Percentiles rank a stretch among this genome's conserved stretches.
Conservation (phyloP, 53 echinoderm and acorn worm genomes). For the Echinometra lucunter region DNA sequence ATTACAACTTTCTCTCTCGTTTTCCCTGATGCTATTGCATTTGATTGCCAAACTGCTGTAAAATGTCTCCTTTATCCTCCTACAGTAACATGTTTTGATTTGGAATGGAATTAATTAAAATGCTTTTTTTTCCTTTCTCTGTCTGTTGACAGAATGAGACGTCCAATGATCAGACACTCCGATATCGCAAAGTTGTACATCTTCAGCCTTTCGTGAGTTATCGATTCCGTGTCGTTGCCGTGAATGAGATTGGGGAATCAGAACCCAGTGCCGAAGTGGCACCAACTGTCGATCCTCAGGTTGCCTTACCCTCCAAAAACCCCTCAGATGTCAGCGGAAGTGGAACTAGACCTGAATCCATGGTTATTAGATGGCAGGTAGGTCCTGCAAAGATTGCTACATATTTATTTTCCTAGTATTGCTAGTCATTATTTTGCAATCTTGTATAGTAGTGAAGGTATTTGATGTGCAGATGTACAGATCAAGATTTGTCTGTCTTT, state of each 20-base stretch:
- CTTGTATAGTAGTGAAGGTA: neutral
- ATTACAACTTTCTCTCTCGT: too few species aligned
- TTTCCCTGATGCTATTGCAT: too few species aligned
- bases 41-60: too few species aligned
- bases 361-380: slow-evolving; percentile 63
- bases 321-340: neutral
- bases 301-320: slow-evolving; percentile 9
- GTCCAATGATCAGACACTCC: too few species aligned
- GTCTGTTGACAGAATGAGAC: slow-evolving; percentile 28
- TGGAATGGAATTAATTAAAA: neutral
- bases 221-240: slow-evolving; percentile 60
- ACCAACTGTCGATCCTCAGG: neutral
- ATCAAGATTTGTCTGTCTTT: neutral
- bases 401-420: neutral
- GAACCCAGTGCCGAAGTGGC: slow-evolving; percentile 22
- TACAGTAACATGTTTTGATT: neutral
- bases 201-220: slow-evolving; percentile 36
- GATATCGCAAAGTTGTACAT: neutral
- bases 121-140: neutral
- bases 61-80: neutral
- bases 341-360: slow-evolving; percentile 23
- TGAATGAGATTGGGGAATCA: slow-evolving; percentile 42
- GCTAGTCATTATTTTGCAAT: neutral
- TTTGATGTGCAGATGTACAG: neutral
- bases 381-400: neutral